Base-by-base conservation (phyloP, 2,888 invertebrate genomes). In the Endomychus coccineus region DNA sequence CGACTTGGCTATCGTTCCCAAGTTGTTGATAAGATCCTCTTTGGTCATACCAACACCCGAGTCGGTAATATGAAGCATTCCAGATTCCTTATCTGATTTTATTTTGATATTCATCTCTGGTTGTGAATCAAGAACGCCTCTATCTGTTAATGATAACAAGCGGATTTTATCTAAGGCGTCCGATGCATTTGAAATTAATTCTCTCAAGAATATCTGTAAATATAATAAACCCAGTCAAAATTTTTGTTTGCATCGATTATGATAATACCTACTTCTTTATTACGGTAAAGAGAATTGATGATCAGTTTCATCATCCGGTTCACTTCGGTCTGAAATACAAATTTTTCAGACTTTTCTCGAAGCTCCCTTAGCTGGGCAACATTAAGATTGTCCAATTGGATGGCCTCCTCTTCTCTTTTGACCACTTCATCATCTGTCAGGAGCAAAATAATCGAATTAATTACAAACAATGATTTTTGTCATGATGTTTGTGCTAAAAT, bases 241-340 rank as follows among this genome's bases (percentile, higher is more conserved):
- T 10, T 15, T 12, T 17, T 21, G 6, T 14, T 27, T 28, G n/a
- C n/a, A 7, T 19, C 6, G 21, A 6, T 19, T 19, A 19, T 32
- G 16, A n/a, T 23, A 14, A 19, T 3, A 48, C 58, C 51, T 58
- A 83, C 86, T 74, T 99, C 98, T 70, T 98, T 98, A 68, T 99
- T 98, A 55, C 94, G 80, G 70, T 98, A 98, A 5, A 98, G 73
- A 5, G 98, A 98, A 71, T 99, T 99, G 64, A 99, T 99, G 67
- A 98, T 98, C 40, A 98, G 78, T 68, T 98, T 99, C 98, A 98
- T 99, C 95, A 99, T 96, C 39, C 97, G 85, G 70, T 95, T 95
- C 24, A 99, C 98, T 71, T 98, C 98, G 1, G 98, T 95, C 71
- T 98, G 91, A 74, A 96, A 97, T 15, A 80, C 77, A 61, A 79